Percentiles rank a stretch among this genome's conserved stretches.
These are phyloP conservation scores for Zygaena filipendulae DNA, from an alignment of 2,888 invertebrate genomes.

Conservation along the genomic window DNA sequence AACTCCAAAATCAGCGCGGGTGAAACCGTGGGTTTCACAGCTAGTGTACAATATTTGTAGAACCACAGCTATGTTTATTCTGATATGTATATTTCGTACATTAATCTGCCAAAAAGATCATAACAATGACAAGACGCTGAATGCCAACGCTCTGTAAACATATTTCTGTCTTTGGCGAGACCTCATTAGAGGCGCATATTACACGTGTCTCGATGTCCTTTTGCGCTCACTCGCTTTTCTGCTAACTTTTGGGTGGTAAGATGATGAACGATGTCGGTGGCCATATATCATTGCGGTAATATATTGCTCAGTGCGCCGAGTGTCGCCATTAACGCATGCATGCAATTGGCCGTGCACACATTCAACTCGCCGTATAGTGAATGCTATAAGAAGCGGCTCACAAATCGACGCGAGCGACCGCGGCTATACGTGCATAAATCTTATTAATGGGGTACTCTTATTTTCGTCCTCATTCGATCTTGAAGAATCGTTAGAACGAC, in stretches of 20 bases:
- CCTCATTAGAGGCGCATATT: conserved; percentile 66
- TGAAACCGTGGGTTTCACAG: no score
- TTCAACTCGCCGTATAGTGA: conserved; percentile 30
- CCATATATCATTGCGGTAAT: conserved; percentile 64
- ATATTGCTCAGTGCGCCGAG: conserved; percentile 61
- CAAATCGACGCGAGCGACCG: conserved; percentile 60
- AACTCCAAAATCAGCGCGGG: no score
- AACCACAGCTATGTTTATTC: no score
- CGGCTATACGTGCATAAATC: conserved; percentile 59
- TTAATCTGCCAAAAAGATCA: conserved; percentile 23
- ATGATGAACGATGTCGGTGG: conserved; percentile 61
- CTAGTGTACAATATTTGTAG: no score
- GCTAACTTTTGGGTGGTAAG: conserved; percentile 67
- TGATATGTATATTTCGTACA: no score
- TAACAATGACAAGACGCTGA: conserved; percentile 55
- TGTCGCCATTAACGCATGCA: conserved; percentile 66
- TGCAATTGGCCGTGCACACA: conserved; percentile 46
- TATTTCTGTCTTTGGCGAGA: conserved; percentile 65
- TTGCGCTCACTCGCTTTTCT: conserved; percentile 51
- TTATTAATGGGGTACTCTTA: conserved; percentile 60
- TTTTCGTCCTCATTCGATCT: conserved; percentile 49
- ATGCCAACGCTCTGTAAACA: conserved; percentile 50
- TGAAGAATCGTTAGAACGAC: conserved; percentile 46
- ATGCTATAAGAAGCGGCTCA: conserved; percentile 49
- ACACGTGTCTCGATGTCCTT: conserved; percentile 37